A percentile compares a stretch with the other conserved stretches of the same genome.
Evolutionary conservation across 2,113 vertebrate species (phyloP).

Genomic region (Eurystomus gularis): DNA sequence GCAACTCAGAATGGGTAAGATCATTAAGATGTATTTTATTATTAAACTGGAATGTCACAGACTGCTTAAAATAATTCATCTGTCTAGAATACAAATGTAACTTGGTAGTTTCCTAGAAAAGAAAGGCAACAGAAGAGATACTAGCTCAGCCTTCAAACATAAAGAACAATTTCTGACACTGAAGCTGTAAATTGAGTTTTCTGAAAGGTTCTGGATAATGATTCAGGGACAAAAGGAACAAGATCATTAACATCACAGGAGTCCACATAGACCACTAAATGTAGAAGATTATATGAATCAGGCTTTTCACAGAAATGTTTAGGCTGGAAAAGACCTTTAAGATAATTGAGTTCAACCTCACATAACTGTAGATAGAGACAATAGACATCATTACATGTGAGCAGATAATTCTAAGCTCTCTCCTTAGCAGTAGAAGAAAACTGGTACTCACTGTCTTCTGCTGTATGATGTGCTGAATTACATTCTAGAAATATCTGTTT

Average conservation of each 20-base stretch:
- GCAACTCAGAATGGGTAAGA: neutral
- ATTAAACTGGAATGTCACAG: neutral
- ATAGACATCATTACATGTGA: neutral
- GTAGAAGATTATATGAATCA: neutral
- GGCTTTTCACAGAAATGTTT: neutral
- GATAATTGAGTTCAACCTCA: neutral
- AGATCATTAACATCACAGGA: neutral
- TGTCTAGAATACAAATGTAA: neutral
- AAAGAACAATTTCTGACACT: neutral
- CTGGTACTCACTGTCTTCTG: neutral
- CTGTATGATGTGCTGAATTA: neutral
- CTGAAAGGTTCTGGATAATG: neutral
- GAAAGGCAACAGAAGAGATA: neutral
- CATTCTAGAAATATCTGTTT: neutral
- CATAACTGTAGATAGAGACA: neutral
- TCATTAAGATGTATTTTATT: neutral
- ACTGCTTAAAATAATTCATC: neutral
- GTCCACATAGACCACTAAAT: neutral
- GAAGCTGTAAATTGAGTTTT: neutral
- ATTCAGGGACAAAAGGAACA: neutral
- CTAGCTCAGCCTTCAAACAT: neutral
- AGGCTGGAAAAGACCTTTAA: too few relatives aligned
- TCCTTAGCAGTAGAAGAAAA: neutral
- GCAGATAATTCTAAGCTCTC: neutral
- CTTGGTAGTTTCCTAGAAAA: neutral